Conservation (phyloP, 2,113 vertebrate genomes). For the Hucho hucho region DNA sequence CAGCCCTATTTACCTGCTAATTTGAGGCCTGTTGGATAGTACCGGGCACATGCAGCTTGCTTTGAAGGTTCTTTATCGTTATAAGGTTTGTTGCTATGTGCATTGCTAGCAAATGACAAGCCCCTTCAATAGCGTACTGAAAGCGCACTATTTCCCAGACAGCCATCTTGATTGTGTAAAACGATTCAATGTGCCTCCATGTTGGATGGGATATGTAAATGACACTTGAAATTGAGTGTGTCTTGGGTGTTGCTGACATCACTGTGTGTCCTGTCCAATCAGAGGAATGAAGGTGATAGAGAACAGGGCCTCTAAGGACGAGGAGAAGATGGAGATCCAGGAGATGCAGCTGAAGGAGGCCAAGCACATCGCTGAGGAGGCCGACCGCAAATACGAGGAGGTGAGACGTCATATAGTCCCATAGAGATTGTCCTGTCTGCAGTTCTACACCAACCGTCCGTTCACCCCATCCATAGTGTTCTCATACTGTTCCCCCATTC, state of each 20-base stretch:
- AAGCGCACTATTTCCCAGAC: no score
- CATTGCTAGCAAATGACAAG: no score
- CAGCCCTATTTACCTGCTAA: no score
- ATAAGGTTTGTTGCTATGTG: no score
- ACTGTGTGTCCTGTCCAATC: constrained; percentile 20
- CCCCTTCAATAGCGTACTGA: no score
- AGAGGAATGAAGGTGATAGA: constrained; percentile 99
- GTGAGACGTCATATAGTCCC: constrained; percentile 61
- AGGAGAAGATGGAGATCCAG: constrained; percentile 99
- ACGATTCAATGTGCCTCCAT: not conserved
- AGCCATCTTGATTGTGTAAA: no score
- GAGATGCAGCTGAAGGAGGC: constrained; percentile 98
- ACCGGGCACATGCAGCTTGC: no score
- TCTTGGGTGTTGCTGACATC: not conserved
- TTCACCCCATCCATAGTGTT: no score
- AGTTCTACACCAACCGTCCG: not conserved
- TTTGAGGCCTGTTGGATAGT: no score
- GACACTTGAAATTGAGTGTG: not conserved
- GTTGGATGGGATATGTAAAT: not conserved
- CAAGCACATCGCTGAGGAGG: constrained; percentile 96
- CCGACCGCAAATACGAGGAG: constrained; percentile 98
- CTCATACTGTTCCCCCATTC: not conserved
- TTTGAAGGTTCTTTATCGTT: no score
- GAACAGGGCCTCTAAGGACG: constrained; percentile 96
- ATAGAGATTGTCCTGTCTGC: not conserved